These are phyloP conservation scores for Antigone vipio DNA, from an alignment of 2,113 vertebrate genomes.

Conservation along the genomic window DNA sequence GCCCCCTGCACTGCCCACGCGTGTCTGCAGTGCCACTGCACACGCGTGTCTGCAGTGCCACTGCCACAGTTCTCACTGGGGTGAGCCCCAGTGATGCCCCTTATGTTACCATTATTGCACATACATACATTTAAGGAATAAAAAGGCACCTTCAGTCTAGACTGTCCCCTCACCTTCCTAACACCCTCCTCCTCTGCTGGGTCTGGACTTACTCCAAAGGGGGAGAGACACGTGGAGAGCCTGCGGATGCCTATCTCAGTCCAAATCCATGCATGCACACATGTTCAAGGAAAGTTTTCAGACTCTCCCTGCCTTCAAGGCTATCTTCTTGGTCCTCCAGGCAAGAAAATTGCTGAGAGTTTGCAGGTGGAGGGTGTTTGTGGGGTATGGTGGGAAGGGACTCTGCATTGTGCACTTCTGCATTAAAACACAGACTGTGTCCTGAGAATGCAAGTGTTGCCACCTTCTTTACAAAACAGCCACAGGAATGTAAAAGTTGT, in stretches of 20 bases:
- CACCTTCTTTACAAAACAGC: not conserved
- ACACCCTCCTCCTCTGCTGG: fast-evolving
- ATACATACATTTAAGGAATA: not conserved
- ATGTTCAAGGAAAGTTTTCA: not conserved
- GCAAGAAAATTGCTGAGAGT: not conserved
- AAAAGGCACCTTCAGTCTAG: not conserved
- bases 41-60: fast-evolving
- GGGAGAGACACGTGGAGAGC: not conserved
- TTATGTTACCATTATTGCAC: not conserved
- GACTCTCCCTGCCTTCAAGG: not conserved
- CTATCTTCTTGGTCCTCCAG: not conserved
- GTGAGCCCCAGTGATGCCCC: fast-evolving
- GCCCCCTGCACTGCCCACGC: fast-evolving
- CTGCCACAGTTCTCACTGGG: not conserved
- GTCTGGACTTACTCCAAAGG: not conserved
- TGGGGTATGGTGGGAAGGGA: not conserved
- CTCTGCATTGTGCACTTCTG: not conserved
- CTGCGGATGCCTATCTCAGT: not conserved
- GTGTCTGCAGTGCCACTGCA: not conserved
- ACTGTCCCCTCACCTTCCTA: not conserved
- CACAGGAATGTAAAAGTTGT: not conserved
- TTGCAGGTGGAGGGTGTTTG: not conserved
- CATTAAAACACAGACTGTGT: not conserved
- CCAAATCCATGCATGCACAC: fast-evolving
- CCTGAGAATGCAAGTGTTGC: not conserved